Conservation (phyloP, 2,113 vertebrate genomes). For the Dipodomys spectabilis region DNA sequence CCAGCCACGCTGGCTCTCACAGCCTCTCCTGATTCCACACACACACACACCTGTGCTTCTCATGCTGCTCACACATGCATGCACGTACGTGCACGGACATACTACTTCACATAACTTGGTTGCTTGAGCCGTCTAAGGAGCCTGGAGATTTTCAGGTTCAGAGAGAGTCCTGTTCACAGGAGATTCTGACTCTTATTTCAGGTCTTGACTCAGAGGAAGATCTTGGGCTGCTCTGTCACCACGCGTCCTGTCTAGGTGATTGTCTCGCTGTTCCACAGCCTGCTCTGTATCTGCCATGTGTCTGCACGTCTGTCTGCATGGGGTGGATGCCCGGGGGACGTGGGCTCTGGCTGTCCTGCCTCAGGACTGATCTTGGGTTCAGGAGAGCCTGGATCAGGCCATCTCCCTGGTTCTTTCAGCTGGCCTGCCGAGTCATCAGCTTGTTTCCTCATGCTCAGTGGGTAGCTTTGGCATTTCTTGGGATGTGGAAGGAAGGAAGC, state of each 20-base stretch:
- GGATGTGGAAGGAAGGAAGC: conserved; percentile 74
- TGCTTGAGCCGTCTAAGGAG: conserved; percentile 66
- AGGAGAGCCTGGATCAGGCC: conserved; percentile 18
- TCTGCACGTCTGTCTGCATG: conserved; percentile 87
- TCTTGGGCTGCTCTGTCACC: conserved; percentile 87
- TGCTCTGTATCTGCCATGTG: conserved; percentile 79
- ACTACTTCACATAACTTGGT: conserved; percentile 48
- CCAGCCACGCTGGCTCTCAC: too few species aligned
- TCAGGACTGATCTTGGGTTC: neutral
- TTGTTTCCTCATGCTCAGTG: conserved; percentile 11
- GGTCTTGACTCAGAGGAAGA: conserved; percentile 91
- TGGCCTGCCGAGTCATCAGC: conserved; percentile 53
- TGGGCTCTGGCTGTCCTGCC: neutral
- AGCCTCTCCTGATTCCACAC: too few species aligned
- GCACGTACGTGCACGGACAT: neutral
- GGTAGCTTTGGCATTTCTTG: conserved; percentile 67
- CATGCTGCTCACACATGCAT: too few species aligned
- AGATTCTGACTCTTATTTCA: conserved; percentile 90
- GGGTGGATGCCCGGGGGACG: conserved; percentile 64
- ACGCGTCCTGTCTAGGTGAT: conserved; percentile 89
- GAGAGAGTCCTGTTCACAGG: conserved; percentile 81
- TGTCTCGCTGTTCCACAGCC: conserved; percentile 77
- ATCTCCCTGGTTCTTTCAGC: conserved; percentile 49
- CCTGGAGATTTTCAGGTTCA: conserved; percentile 78
- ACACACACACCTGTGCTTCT: neutral